Conservation (phyloP, 2,888 invertebrate genomes). For the Miltochrista miniata region DNA sequence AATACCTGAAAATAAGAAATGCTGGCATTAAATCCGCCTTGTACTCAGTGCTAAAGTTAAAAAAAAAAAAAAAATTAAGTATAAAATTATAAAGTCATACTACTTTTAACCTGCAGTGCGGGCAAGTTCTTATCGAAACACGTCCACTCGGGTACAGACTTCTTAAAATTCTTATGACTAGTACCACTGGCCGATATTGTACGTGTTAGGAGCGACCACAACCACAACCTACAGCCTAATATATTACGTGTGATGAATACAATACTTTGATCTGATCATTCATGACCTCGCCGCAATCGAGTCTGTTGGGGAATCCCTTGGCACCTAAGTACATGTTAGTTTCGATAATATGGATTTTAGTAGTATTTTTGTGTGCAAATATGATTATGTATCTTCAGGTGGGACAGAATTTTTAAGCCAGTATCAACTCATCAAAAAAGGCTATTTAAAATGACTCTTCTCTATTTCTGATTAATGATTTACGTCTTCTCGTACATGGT, state of each 20-base stretch:
- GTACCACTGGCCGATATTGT: slow-evolving; percentile 15
- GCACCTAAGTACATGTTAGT: neutral
- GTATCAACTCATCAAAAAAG: no score
- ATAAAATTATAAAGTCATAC: no score
- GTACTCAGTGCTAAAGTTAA: no score
- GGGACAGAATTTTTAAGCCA: no score
- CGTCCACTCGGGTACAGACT: slow-evolving; percentile 3
- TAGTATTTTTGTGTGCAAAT: no score
- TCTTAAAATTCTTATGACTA: slow-evolving; percentile 19
- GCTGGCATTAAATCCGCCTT: no score
- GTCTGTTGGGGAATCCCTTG: neutral
- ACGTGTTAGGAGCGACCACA: slow-evolving; percentile 9
- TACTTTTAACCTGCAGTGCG: neutral
- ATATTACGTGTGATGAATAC: slow-evolving; percentile 25
- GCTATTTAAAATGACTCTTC: no score
- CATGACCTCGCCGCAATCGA: slow-evolving; percentile 1
- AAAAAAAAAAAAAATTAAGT: no score
- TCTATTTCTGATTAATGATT: no score
- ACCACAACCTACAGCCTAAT: slow-evolving; percentile 14
- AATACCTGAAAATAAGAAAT: no score
- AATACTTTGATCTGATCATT: slow-evolving; percentile 10
- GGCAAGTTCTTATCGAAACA: neutral
- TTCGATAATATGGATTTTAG: neutral
- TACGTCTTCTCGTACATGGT: no score
- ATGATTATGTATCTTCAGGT: no score